Conservation (phyloP, 2,888 invertebrate genomes). For the Chaetogeoica ovagalla region DNA sequence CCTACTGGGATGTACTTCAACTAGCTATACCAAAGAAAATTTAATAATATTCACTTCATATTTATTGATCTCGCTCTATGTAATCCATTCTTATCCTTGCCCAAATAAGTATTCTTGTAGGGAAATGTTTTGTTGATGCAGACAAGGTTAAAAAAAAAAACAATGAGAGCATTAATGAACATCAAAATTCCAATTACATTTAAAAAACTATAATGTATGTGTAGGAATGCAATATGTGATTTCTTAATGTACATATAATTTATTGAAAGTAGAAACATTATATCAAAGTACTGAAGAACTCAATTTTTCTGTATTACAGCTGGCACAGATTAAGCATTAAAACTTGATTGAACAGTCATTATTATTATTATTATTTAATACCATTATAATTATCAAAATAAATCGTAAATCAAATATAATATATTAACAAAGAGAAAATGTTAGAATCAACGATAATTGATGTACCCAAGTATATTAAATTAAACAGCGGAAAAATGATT, state of each 20-base stretch:
- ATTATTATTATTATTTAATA: background rate
- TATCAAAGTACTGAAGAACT: background rate
- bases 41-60: too few relatives aligned
- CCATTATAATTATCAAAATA: background rate
- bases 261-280: background rate
- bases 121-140: too few relatives aligned
- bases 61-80: too few relatives aligned
- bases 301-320: background rate
- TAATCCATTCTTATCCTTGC: too few relatives aligned
- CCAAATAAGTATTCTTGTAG: too few relatives aligned
- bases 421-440: background rate
- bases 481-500: slow-evolving; percentile 20
- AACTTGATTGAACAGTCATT: background rate
- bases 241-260: background rate
- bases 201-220: too few relatives aligned
- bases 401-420: background rate
- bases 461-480: slow-evolving; percentile 7
- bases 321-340: background rate
- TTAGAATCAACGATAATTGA: slow-evolving; percentile 9
- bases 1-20: too few relatives aligned
- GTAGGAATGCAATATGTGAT: too few relatives aligned
- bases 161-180: too few relatives aligned
- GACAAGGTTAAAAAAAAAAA: too few relatives aligned
- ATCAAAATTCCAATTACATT: too few relatives aligned
- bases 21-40: too few relatives aligned